Evolutionary conservation across 2,113 vertebrate species (phyloP).

Genomic region (Haemorhous mexicanus): DNA sequence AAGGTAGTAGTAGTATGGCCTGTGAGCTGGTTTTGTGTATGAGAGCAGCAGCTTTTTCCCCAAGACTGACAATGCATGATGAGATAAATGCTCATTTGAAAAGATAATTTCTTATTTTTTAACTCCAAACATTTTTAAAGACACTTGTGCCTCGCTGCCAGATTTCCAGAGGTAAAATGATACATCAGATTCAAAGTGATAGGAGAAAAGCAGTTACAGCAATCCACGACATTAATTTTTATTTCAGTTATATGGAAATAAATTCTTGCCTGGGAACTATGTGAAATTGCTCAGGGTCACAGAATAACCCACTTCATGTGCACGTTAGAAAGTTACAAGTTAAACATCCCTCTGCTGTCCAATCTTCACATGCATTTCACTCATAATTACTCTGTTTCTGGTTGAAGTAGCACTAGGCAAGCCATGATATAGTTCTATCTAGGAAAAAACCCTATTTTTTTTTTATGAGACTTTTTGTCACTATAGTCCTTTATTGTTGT

Average conservation of each 20-base stretch:
- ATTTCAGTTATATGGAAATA: slow-evolving; percentile 13
- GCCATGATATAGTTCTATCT: not conserved
- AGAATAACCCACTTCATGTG: not conserved
- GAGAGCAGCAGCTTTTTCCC: not conserved
- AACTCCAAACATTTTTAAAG: not conserved
- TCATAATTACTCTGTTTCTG: not conserved
- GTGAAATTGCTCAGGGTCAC: not conserved
- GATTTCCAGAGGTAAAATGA: not conserved
- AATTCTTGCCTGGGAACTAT: not conserved
- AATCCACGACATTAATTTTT: slow-evolving; percentile 14
- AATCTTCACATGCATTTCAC: not conserved
- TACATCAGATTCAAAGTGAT: not conserved
- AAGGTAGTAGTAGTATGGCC: not conserved
- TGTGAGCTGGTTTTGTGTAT: not conserved
- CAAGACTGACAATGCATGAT: not conserved
- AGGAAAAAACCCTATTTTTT: not conserved
- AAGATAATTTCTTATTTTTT: not conserved
- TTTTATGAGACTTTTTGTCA: not conserved
- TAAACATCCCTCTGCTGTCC: not conserved
- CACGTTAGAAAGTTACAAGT: not conserved
- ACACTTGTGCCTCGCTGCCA: not conserved
- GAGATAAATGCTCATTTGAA: not conserved
- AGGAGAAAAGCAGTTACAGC: not conserved
- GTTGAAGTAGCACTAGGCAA: not conserved
- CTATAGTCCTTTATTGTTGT: not conserved